Evolutionary conservation across 2,888 invertebrate species (phyloP).

Genomic region (Lithosia quadra): DNA sequence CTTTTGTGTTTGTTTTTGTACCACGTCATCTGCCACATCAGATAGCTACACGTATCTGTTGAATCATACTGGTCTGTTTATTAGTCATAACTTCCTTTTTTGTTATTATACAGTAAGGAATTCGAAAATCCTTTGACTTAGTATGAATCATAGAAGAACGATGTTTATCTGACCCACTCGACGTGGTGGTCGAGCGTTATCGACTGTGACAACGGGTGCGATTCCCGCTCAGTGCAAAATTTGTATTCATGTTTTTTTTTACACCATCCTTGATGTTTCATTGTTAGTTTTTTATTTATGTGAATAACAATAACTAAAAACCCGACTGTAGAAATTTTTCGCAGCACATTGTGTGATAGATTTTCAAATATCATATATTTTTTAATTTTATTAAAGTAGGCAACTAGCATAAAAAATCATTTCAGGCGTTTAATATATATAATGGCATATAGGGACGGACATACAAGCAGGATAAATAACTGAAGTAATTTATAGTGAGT

Average conservation of each 20-base stretch:
- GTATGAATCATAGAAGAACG: neutral
- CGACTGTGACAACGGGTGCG: neutral
- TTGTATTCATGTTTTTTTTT: neutral
- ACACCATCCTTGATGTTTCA: too few species aligned
- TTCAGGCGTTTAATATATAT: too few species aligned
- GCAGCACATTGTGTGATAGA: too few species aligned
- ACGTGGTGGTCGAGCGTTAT: neutral
- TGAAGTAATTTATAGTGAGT: too few species aligned
- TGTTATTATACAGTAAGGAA: neutral
- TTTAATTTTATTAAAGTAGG: too few species aligned
- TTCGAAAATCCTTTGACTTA: neutral
- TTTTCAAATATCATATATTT: too few species aligned
- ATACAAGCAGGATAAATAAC: neutral
- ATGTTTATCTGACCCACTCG: neutral
- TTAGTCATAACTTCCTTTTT: slow-evolving; percentile 9
- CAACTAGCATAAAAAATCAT: too few species aligned
- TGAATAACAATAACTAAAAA: too few species aligned
- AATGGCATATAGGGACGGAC: too few species aligned
- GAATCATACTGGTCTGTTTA: slow-evolving; percentile 4
- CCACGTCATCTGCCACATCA: slow-evolving; percentile 16
- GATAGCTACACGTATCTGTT: neutral
- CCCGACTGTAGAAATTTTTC: too few species aligned
- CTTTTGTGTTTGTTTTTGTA: neutral
- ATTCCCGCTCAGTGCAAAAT: neutral
- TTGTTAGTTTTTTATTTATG: too few species aligned